Evolutionary conservation across 1,140 invertebrate species (phyloP), one percentile per base, ranked within the genome.

Genomic region (Caenorhabditis tropicalis): DNA sequence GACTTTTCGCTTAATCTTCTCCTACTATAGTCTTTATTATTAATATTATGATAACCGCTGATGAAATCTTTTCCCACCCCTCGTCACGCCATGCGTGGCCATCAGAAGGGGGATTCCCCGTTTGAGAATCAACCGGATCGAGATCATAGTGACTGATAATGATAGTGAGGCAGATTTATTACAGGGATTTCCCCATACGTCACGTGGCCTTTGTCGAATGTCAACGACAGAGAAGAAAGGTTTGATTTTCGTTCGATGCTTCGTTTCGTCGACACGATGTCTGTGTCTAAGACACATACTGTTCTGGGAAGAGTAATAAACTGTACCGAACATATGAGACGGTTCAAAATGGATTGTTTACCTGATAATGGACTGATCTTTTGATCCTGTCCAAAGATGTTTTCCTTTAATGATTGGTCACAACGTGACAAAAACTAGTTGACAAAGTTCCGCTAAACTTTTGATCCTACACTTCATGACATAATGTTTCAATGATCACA

Each of bases 171-270:
- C 33, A 74, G 33, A 74, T 74, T 39, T 46, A 74, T 46, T 16
- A 43, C 29, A 74, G 65, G 65, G 65, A 43, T 74, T 74, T 74
- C 65, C 65, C 65, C 65, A 74, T 74, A 74, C 65, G 65, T 74
- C 65, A 74, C 65, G 65, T 74, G 65, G 65, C 21, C 19, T 74
- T 36, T 24, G 19, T 27, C 19, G 36, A 43, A 74, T 74, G 65
- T 74, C 65, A 74, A 74, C 65, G 65, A 74, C 65, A 74, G 16
- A n/a, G n/a, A 39, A 65, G 15, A 16, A 19, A 36, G 10, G 65
- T 74, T 74, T 74, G 65, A 74, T 74, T 74, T 74, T 39, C n/a
- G 36, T 74, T 74, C 65, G 21, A 15, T 74, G 36, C 65, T 43
- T 10, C 24, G 36, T 74, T 74, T 74, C 65, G 65, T 43, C 65